Percentiles rank a stretch among this genome's conserved stretches.
These are phyloP conservation scores for Psilopogon haemacephalus DNA, from an alignment of 2,113 vertebrate species.

Conservation along the genomic window DNA sequence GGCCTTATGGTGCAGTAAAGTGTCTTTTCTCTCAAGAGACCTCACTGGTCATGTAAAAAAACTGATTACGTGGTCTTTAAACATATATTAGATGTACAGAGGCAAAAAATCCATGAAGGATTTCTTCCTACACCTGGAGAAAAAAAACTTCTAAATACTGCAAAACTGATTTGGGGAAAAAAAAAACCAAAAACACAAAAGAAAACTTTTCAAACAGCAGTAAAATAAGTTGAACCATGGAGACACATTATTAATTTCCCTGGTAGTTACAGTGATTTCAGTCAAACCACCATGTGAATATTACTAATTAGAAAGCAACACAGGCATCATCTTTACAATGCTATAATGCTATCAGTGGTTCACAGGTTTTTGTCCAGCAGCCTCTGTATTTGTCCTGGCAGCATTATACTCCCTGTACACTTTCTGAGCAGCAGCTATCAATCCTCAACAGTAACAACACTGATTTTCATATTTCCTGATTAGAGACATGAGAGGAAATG, in stretches of 20 bases:
- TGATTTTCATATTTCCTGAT: constrained; percentile 56
- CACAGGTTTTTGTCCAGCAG: background rate
- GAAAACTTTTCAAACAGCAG: background rate
- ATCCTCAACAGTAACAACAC: constrained; percentile 34
- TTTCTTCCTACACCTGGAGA: background rate
- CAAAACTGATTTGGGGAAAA: constrained; percentile 4
- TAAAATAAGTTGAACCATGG: background rate
- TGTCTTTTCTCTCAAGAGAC: background rate
- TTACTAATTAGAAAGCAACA: background rate
- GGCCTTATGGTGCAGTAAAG: background rate
- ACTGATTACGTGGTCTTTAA: background rate
- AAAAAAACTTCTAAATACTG: background rate
- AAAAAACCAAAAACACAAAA: background rate
- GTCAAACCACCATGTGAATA: background rate
- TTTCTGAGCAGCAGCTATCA: constrained; percentile 44
- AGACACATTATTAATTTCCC: background rate
- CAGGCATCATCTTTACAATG: background rate
- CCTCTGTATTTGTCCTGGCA: constrained; percentile 50
- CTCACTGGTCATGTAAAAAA: background rate
- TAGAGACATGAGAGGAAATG: constrained; percentile 52
- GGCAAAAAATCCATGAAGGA: background rate
- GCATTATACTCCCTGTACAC: background rate
- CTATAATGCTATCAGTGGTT: constrained; percentile 3
- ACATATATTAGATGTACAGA: background rate
- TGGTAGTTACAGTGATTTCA: background rate